Evolutionary conservation across 2,888 invertebrate species (phyloP).

Genomic region (Nineta flava): DNA sequence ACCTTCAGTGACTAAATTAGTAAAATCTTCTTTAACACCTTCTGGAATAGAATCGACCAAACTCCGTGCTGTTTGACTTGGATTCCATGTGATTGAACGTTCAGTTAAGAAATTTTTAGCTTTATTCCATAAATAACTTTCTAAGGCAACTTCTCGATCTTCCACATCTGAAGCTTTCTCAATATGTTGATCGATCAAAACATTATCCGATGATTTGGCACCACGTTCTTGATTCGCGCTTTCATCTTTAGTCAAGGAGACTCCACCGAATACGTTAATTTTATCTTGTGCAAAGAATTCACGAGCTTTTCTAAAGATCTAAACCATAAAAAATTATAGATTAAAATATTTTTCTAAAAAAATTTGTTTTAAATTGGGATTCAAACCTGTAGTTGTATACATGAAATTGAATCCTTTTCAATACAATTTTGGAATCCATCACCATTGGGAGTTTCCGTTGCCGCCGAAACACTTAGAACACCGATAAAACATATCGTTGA

Average conservation of each 20-base stretch:
- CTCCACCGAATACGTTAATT: slow-evolving; percentile 37
- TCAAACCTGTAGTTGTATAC: slow-evolving; percentile 39
- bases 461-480: not conserved
- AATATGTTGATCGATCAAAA: slow-evolving; percentile 30
- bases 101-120: slow-evolving; percentile 38
- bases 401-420: slow-evolving; percentile 43
- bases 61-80: slow-evolving; percentile 28
- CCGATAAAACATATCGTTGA: not conserved
- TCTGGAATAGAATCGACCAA: slow-evolving; percentile 37
- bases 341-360: not conserved
- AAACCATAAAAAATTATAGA: slow-evolving; percentile 14
- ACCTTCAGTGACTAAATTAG: slow-evolving; percentile 39
- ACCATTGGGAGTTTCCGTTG: not conserved
- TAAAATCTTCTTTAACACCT: slow-evolving; percentile 35
- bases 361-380: not conserved
- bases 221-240: slow-evolving; percentile 19
- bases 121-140: slow-evolving; percentile 37
- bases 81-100: slow-evolving; percentile 34
- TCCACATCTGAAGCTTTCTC: slow-evolving; percentile 32
- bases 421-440: slow-evolving; percentile 33
- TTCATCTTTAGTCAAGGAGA: slow-evolving; percentile 26
- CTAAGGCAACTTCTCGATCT: slow-evolving; percentile 36
- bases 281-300: slow-evolving; percentile 39
- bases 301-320: slow-evolving; percentile 39
- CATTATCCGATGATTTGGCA: slow-evolving; percentile 30